A percentile compares a stretch with the other conserved stretches of the same genome.
Conservation (phyloP, 2,113 vertebrate species). For the Poicephalus gulielmi region DNA sequence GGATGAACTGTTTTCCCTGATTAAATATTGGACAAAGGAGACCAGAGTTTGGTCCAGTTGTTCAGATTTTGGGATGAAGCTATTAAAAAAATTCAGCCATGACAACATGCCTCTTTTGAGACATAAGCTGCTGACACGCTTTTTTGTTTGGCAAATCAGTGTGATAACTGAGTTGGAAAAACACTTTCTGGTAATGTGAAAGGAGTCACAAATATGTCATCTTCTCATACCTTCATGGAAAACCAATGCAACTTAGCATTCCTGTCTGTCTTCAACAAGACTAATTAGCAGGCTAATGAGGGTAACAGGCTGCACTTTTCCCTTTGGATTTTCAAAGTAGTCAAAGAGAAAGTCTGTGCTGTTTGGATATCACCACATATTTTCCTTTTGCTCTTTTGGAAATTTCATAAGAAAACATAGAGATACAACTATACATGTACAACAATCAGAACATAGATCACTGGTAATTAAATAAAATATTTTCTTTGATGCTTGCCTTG, state of each 20-base stretch:
- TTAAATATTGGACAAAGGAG: neutral
- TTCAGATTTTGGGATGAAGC: neutral
- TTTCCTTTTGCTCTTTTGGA: neutral
- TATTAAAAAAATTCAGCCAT: neutral
- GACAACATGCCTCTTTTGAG: neutral
- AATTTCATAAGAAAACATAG: neutral
- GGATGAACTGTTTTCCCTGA: neutral
- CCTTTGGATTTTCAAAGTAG: conserved; percentile 1
- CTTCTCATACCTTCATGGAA: conserved; percentile 23
- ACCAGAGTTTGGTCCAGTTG: neutral
- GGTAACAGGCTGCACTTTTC: neutral
- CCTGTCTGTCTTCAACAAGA: conserved; percentile 45
- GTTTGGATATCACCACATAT: neutral
- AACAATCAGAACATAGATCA: neutral
- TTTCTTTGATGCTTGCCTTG: neutral
- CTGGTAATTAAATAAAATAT: neutral
- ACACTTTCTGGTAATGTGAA: neutral
- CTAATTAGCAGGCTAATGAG: conserved; percentile 34
- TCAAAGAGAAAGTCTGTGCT: neutral
- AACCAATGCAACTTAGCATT: conserved; percentile 11
- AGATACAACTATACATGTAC: neutral
- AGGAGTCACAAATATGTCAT: neutral
- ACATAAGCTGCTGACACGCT: neutral
- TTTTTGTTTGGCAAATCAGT: neutral
- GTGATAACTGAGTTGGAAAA: neutral